Evolutionary conservation across 2,113 vertebrate species (phyloP), one percentile per base, ranked within the genome.

Genomic region (Silurus glanis): DNA sequence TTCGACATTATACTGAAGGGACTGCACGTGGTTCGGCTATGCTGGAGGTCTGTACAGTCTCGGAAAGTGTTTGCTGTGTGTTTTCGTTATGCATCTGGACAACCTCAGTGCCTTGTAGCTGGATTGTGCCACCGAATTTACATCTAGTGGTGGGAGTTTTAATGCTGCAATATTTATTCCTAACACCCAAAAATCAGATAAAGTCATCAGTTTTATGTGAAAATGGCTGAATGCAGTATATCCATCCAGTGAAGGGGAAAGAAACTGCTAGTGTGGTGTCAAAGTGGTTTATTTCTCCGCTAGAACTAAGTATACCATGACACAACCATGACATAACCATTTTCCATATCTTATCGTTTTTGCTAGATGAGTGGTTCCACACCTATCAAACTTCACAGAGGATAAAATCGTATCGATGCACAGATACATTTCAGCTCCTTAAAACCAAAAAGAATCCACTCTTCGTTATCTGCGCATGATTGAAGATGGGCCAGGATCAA

Each of bases 11-110:
- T 83, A 56, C 59, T 76, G 72, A 64, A 83, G 71, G 37, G 49
- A 62, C 49, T 87, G 61, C 28, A 9, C 14, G 7, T 3, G 80
- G 16, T 66, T 78, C 9, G 7, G 66, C 85, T 87, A 83, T 58
- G 75, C 86, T 85, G 71, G 87, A 90, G 83, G 88, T 90, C 85
- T 90, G 86, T 79, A 82, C 78, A 66, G 74, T 83, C 69, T 86
- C 76, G 14, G 45, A 74, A 80, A 37, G 75, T 16, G 4, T 64
- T 55, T 71, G 83, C 83, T 61, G 72, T 69, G 55, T 80, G 45
- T 79, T 83, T 75, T 85, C 78, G 72, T 37, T 14, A 10, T 76
- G 62, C 62, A 64, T 88, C 89, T 88, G 89, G 84, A 86, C 55
- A 90, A 49, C 59, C n/a, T 87, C 87, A 88, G 59, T 81, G 56